Base-by-base conservation (phyloP, 2,113 vertebrate genomes). In the Chrysochloris asiatica region DNA sequence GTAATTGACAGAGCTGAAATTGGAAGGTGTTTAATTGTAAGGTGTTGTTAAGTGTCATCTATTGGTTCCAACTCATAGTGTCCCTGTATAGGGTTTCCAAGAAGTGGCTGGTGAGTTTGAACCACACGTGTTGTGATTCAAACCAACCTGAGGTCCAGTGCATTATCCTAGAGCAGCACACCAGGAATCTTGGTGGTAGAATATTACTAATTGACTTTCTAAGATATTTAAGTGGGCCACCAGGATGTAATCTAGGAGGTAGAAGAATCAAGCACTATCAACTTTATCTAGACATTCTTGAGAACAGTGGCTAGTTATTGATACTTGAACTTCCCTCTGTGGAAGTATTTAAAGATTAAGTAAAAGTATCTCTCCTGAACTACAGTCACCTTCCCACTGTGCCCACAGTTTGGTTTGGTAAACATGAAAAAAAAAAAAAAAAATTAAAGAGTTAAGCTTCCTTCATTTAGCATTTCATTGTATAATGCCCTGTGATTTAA, bases 401-500 rank as follows among this genome's bases (percentile, higher is more conserved):
- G 61, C 12, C 16, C 26, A 28, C 12, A 26, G n/a, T 89, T 91
- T 79, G 17, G 30, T 82, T 54, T 84, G 26, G 86, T 75, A 56
- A 89, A 75, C 75, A 52, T 4, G 24, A 93, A 43, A 1, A 52
- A 89, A 75, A 78, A 77, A 30, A 93, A 45, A 1, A 52, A 91
- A 75, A 82, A 77, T 69, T 43, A 88, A 87, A 75, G 6, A 5
- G 50, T 9, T 45, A 52, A 88, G n/a, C 38, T 92, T 54, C 21
- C 22, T 83, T 59, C 4, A 61, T 61, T 93, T 82, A 71, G 4
- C 75, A 28, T 80, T 38, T 76, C 36, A 75, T 80, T n/a, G 65
- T 48, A 28, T 83, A 88, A 88, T 84, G 65, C 63, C 61, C 71
- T 88, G 16, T 93, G 67, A 90, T 88, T 65, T 87, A 93, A 76